Evolutionary conservation across 2,888 invertebrate genomes (phyloP), one percentile per base, ranked within the genome.

Genomic region (Hartigia nigra): DNA sequence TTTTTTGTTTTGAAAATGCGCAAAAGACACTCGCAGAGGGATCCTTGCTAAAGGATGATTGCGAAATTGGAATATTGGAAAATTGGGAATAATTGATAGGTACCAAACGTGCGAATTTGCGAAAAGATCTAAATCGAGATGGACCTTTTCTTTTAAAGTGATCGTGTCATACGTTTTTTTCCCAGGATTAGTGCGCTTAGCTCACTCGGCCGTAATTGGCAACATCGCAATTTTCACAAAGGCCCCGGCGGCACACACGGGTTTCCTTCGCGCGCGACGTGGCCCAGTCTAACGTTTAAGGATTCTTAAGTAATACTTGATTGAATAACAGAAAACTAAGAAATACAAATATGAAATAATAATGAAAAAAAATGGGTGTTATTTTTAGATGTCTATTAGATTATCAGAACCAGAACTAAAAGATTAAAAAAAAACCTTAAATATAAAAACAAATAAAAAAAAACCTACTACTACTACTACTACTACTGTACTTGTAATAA

Each of bases 331-430:
- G 83, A 80, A 81, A 77, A 80, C 72, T 70, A 78, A 80, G 79
- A 82, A 80, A 80, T 80, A 81, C 87, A 88, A 90, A 88, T 89
- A 89, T 86, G 84, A 88, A 90, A 84, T 89, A 89, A 89, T 88
- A 88, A 87, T 87, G 84, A 87, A 87, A 86, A 84, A 84, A 90
- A 90, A 90, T 91, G 89, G 90, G 88, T 91, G 91, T 92, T 91
- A 91, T 91, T 91, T 91, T 91, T 91, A 92, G 91, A 91, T 91
- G 90, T 91, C 90, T 91, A 89, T 91, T 92, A 91, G 91, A 91
- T 90, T 90, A 90, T 89, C 89, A 88, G 88, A 91, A 90, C 86
- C 89, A 90, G 88, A 86, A 89, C 87, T 84, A 85, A 86, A 79
- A 77, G 80, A 92, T 92, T 92, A 87, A 92, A 90, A 91, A 92